Conservation (phyloP, 2,113 vertebrate genomes). For the Cyphomyrus discorhynchus region DNA sequence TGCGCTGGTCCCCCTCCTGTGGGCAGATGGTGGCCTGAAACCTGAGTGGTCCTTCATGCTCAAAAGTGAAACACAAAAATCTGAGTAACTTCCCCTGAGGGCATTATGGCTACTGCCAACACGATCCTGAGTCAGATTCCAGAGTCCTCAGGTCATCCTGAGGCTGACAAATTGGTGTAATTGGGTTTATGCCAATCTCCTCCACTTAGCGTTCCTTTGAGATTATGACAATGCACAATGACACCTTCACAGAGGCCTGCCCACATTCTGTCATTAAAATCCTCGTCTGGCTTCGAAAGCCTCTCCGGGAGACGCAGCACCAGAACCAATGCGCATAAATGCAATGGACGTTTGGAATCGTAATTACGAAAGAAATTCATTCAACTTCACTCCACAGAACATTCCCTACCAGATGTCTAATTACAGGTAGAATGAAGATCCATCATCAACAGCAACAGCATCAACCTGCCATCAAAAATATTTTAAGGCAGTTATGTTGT, state of each 20-base stretch:
- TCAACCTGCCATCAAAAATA: not conserved
- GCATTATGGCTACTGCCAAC: not conserved
- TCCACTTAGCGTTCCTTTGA: not conserved
- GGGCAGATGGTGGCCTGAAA: not conserved
- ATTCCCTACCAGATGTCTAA: not conserved
- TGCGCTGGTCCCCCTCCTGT: not conserved
- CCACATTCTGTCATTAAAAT: not conserved
- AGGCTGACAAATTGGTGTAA: constrained; percentile 52
- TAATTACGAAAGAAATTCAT: not conserved
- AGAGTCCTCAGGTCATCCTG: constrained; percentile 1
- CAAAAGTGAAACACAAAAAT: not conserved
- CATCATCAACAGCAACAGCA: not conserved
- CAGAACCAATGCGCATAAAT: not conserved
- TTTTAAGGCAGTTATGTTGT: not conserved
- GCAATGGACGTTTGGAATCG: not conserved
- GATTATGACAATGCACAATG: not conserved
- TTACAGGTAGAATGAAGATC: not conserved
- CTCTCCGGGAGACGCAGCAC: not conserved
- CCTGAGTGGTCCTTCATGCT: not conserved
- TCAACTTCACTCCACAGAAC: not conserved
- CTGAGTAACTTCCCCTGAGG: not conserved
- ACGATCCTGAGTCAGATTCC: constrained; percentile 8
- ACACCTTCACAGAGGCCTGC: not conserved
- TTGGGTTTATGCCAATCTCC: constrained; percentile 26
- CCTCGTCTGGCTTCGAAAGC: not conserved